These are phyloP conservation scores for Epicampocera succincta DNA, from an alignment of 2,888 invertebrate genomes.

Conservation along the genomic window DNA sequence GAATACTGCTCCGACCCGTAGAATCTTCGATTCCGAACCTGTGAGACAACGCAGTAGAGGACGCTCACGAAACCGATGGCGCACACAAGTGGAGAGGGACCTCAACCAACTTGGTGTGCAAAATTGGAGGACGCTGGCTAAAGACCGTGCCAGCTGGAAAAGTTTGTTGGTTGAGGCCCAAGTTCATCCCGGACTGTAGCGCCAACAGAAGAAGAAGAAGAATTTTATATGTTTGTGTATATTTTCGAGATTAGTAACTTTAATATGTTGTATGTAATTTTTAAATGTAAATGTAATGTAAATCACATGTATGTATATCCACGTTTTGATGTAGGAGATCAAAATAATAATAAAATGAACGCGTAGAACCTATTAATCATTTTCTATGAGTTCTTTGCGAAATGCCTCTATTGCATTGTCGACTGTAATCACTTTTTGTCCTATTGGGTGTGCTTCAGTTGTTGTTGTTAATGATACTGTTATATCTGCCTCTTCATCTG, in stretches of 20 bases:
- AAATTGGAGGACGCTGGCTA: no score
- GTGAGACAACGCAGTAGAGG: no score
- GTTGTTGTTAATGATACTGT: not conserved
- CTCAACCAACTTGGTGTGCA: no score
- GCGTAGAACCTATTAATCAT: not conserved
- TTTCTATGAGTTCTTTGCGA: constrained; percentile 18
- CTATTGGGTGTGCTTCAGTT: not conserved
- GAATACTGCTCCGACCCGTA: no score
- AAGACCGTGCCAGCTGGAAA: no score
- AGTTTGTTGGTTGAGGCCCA: no score
- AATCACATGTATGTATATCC: constrained; percentile 22
- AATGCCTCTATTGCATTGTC: constrained; percentile 30
- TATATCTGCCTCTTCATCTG: not conserved
- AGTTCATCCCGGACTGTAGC: no score
- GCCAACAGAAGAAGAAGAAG: no score
- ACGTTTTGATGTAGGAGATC: constrained; percentile 13
- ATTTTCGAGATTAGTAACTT: constrained; percentile 24
- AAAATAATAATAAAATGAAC: constrained; percentile 9
- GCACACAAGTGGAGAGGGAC: no score
- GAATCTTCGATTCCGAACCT: no score
- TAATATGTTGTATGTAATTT: constrained; percentile 7
- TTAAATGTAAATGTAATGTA: constrained; percentile 8
- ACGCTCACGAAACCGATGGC: no score
- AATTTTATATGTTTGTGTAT: constrained; percentile 36
- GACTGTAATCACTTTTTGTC: constrained; percentile 13